Percentiles rank a stretch among this genome's conserved stretches.
Conservation (phyloP, 2,888 invertebrate species). For the Ypsolopha scabrella region DNA sequence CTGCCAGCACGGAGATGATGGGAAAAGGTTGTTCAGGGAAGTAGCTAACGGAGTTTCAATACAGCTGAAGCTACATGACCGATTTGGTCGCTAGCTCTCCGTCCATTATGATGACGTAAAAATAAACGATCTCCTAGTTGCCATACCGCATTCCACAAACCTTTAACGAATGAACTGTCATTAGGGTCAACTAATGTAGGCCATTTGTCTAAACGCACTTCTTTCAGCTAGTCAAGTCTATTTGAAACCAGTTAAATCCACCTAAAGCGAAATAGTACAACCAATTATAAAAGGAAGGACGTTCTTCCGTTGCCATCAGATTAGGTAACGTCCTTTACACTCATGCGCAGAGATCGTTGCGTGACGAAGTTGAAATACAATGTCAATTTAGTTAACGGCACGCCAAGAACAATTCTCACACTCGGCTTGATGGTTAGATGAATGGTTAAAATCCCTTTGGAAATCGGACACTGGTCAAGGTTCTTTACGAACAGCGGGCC, state of each 20-base stretch:
- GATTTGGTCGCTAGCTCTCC: too few relatives aligned
- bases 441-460: neutral
- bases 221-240: neutral
- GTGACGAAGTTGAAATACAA: slow-evolving; percentile 4
- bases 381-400: slow-evolving; percentile 1
- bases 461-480: neutral
- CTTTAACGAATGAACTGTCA: neutral
- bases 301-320: slow-evolving; percentile 1
- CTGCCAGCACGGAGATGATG: too few relatives aligned
- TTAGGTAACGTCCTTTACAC: slow-evolving; percentile 2
- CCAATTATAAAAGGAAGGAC: neutral
- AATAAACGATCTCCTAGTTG: neutral
- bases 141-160: neutral
- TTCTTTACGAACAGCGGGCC: neutral
- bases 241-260: neutral
- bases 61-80: too few relatives aligned
- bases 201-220: neutral
- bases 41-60: too few relatives aligned
- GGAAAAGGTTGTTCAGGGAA: too few relatives aligned
- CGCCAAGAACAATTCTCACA: slow-evolving; percentile 1
- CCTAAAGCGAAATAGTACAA: neutral
- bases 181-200: neutral
- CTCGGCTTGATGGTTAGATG: neutral
- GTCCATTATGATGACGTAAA: neutral
- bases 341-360: slow-evolving; percentile 2